These are phyloP conservation scores for Gryllus longicercus DNA, from an alignment of 2,888 invertebrate species.

Conservation along the genomic window DNA sequence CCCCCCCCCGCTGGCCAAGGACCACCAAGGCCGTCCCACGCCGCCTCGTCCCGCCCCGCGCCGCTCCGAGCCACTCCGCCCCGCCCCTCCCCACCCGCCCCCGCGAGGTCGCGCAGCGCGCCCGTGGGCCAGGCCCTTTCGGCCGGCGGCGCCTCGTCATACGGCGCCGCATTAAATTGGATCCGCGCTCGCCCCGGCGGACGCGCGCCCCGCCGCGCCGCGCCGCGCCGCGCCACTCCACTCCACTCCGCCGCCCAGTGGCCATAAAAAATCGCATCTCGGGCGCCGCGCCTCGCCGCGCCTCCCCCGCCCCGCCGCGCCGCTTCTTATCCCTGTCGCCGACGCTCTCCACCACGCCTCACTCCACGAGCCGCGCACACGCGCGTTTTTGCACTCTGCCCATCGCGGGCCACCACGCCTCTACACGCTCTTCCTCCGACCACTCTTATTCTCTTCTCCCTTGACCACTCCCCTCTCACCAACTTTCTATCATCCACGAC, in stretches of 20 bases:
- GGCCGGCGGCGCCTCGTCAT: neutral
- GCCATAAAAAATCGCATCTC: conserved; percentile 9
- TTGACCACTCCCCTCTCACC: too few species aligned
- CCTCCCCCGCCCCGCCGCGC: neutral
- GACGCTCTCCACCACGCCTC: too few species aligned
- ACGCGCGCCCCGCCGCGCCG: neutral
- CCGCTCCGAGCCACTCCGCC: neutral
- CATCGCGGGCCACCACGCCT: too few species aligned
- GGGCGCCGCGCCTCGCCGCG: neutral
- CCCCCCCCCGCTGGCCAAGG: neutral
- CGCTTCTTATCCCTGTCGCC: too few species aligned
- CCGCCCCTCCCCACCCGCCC: neutral
- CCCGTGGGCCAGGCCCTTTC: neutral
- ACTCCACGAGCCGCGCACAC: too few species aligned
- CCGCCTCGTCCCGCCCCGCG: neutral
- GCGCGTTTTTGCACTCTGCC: too few species aligned
- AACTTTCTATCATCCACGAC: too few species aligned
- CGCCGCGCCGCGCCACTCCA: neutral
- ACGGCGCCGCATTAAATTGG: conserved; percentile 5
- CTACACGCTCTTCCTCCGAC: too few species aligned
- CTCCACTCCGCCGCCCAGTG: neutral
- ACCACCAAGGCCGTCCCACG: too few species aligned
- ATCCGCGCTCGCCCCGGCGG: neutral
- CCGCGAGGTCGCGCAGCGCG: neutral
- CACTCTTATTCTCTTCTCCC: too few species aligned